Conservation (phyloP, 2,113 vertebrate genomes). For the Toxotes chatareus region DNA sequence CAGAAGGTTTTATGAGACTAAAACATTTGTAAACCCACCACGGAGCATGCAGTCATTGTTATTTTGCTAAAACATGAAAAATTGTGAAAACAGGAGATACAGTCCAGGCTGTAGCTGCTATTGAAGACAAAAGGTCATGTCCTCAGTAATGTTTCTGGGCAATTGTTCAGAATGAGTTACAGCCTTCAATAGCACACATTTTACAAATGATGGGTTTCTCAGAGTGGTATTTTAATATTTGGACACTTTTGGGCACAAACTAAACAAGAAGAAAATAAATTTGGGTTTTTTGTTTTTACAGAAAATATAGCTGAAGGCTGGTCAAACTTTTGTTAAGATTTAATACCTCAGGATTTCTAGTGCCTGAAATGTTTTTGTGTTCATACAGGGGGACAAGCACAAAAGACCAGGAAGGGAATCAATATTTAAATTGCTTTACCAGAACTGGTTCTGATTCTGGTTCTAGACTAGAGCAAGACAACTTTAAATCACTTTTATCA, state of each 20-base stretch:
- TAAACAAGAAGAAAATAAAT: no score
- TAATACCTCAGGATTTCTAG: no score
- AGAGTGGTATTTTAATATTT: background rate
- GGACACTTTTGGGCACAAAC: background rate
- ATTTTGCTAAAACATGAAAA: background rate
- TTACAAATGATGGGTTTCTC: no score
- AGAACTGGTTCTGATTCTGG: background rate
- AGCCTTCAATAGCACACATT: no score
- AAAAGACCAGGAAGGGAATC: background rate
- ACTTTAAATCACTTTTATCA: background rate
- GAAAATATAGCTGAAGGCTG: no score
- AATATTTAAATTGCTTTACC: constrained; percentile 37
- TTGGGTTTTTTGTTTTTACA: no score
- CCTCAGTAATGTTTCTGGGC: background rate
- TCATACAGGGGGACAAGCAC: constrained; percentile 82
- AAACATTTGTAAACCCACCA: background rate
- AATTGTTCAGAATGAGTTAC: background rate
- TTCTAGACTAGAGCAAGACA: no score
- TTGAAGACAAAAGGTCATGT: background rate
- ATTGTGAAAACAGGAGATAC: background rate
- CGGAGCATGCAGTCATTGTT: background rate
- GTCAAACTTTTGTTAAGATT: no score
- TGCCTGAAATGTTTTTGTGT: no score
- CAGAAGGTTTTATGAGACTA: constrained; percentile 1
- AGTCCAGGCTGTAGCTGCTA: background rate